Evolutionary conservation across 2,797 vertebrate genomes (phyloP).

Genomic region (Enteromius afrohamiltoni): DNA sequence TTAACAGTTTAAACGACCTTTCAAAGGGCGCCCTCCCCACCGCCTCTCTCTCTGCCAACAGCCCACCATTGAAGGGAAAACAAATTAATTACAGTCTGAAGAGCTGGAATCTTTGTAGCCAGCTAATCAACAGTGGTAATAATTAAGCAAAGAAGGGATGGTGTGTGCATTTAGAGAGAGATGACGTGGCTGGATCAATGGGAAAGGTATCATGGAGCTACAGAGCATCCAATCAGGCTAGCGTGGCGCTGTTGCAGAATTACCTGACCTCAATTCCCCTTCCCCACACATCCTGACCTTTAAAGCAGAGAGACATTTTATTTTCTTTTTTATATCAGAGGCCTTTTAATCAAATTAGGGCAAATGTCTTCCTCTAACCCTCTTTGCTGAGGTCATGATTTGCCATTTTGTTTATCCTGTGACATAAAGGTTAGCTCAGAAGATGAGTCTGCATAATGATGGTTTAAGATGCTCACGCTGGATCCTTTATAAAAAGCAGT

Average conservation of each 20-base stretch:
- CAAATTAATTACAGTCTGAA: conserved; percentile 60
- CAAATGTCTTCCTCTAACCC: conserved; percentile 44
- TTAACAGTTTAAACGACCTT: conserved; percentile 75
- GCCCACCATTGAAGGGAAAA: conserved; percentile 55
- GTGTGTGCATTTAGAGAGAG: conserved; percentile 8
- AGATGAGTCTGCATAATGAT: conserved; percentile 26
- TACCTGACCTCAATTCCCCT: conserved; percentile 23
- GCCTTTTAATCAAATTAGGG: conserved; percentile 54
- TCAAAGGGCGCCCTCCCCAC: conserved; percentile 65
- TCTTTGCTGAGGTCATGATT: conserved; percentile 39
- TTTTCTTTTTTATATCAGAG: conserved; percentile 49
- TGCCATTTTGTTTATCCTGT: conserved; percentile 48
- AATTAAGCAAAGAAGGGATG: conserved; percentile 57
- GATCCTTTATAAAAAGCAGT: not conserved
- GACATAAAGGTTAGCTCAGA: conserved; percentile 45
- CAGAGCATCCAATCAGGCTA: conserved; percentile 7
- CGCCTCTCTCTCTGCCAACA: conserved; percentile 34
- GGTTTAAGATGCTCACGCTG: conserved; percentile 15
- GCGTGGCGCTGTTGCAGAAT: not conserved
- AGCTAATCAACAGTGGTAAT: conserved; percentile 64
- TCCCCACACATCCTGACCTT: conserved; percentile 54
- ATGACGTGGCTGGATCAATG: conserved; percentile 30
- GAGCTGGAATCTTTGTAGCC: conserved; percentile 59
- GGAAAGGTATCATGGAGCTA: not conserved
- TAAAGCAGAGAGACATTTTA: conserved; percentile 32